Percentiles rank a stretch among this genome's conserved stretches.
Conservation (phyloP, 1,140 invertebrate species). For the Mercenaria mercenaria region DNA sequence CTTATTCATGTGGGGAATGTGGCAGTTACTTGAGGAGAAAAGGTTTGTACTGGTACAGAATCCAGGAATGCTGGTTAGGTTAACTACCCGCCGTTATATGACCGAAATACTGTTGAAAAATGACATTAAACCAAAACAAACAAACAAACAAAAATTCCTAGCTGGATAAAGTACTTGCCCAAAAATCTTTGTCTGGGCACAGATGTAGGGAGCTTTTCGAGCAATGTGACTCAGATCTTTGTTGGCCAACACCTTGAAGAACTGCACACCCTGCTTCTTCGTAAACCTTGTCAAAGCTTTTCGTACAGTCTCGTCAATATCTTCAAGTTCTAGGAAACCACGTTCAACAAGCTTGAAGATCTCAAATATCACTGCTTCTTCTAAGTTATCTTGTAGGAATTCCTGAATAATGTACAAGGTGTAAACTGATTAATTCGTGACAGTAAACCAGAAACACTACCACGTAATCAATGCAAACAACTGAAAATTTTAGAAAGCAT, state of each 20-base stretch:
- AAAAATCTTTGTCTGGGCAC: constrained; percentile 34
- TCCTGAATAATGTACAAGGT: constrained; percentile 18
- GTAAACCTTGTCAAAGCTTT: neutral
- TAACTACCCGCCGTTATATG: too few species aligned
- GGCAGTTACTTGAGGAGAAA: too few species aligned
- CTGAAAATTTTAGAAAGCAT: too few species aligned
- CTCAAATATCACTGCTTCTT: constrained; percentile 46
- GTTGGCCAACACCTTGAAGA: constrained; percentile 34
- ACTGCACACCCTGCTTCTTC: constrained; percentile 33
- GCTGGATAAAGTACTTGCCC: too few species aligned
- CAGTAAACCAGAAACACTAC: neutral
- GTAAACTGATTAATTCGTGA: neutral
- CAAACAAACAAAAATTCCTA: too few species aligned
- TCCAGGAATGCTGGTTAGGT: too few species aligned
- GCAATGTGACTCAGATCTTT: constrained; percentile 33
- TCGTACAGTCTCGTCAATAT: constrained; percentile 38
- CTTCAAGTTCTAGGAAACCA: neutral
- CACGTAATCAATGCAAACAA: too few species aligned
- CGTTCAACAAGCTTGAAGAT: constrained; percentile 45
- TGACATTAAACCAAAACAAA: too few species aligned
- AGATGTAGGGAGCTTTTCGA: constrained; percentile 40
- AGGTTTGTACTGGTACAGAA: too few species aligned
- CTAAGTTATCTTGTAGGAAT: constrained; percentile 25
- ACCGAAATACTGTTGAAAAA: too few species aligned
- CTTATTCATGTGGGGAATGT: too few species aligned